Evolutionary conservation across 2,113 vertebrate species (phyloP).

Genomic region (Prochilodus magdalenae): DNA sequence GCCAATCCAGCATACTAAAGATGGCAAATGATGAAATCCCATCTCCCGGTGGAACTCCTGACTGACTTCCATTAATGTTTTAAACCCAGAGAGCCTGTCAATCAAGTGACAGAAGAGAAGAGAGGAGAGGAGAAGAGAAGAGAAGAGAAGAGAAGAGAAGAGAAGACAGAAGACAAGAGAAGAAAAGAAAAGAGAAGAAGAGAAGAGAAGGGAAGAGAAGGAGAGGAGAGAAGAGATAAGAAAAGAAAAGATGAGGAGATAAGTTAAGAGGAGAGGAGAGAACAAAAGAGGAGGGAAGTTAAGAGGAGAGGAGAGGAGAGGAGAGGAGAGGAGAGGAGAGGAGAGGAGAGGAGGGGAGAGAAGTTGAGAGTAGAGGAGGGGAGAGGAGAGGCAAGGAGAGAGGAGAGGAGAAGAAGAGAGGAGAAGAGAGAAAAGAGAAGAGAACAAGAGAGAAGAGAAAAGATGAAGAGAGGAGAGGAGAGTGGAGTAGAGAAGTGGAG

Average conservation of each 20-base stretch:
- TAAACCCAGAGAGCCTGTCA: slow-evolving; percentile 74
- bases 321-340: no score
- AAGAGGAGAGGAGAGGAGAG: not conserved
- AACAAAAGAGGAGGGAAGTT: no score
- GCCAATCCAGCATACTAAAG: slow-evolving; percentile 72
- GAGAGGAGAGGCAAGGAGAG: not conserved
- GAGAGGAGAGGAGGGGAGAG: not conserved
- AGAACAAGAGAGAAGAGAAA: no score
- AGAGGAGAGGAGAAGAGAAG: slow-evolving; percentile 46
- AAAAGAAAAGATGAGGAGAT: no score
- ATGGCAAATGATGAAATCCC: slow-evolving; percentile 75
- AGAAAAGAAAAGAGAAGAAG: no score
- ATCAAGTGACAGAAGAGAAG: slow-evolving; percentile 62
- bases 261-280: not conserved
- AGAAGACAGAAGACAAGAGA: no score
- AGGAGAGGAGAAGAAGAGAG: slow-evolving; percentile 48
- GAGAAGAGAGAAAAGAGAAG: slow-evolving; percentile 31
- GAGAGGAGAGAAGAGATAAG: slow-evolving; percentile 40
- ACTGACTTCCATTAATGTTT: slow-evolving; percentile 76
- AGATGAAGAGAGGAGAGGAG: no score
- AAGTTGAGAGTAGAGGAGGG: not conserved
- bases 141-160: slow-evolving; percentile 4
- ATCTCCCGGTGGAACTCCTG: slow-evolving; percentile 71
- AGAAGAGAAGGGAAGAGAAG: no score
- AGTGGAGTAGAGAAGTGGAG: no score